Percentiles rank a stretch among this genome's conserved stretches.
These are phyloP conservation scores for Drosophila longiperda DNA, from an alignment of 2,888 invertebrate species.

Conservation along the genomic window DNA sequence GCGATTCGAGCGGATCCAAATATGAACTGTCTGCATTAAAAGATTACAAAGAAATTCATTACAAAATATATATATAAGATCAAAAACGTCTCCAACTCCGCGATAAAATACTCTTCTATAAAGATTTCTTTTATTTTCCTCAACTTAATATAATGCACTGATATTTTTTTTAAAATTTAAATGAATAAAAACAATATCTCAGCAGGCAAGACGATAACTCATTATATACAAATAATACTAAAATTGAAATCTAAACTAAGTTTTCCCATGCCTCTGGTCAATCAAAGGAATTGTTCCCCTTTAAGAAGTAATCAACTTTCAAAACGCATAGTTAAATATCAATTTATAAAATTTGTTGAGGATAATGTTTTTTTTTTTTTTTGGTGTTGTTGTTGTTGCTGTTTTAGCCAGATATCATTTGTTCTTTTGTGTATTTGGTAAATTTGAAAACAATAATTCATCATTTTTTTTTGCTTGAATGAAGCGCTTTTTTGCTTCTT, in stretches of 20 bases:
- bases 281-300: not conserved
- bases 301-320: conserved; percentile 40
- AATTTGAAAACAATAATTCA: conserved; percentile 65
- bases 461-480: conserved; percentile 55
- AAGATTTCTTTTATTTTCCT: too few species aligned
- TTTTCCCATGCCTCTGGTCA: not conserved
- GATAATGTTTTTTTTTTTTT: not conserved
- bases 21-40: not conserved
- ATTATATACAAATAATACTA: not conserved
- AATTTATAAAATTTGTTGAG: conserved; percentile 54
- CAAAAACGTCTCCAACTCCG: too few species aligned
- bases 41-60: not conserved
- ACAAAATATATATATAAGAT: too few species aligned
- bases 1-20: not conserved
- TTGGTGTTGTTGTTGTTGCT: not conserved
- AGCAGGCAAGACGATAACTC: not conserved
- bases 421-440: conserved; percentile 30
- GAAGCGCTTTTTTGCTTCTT: conserved; percentile 25
- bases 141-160: too few species aligned
- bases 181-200: not conserved
- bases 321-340: conserved; percentile 64
- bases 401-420: not conserved
- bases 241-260: not conserved
- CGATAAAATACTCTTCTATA: too few species aligned
- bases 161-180: not conserved